Conservation (phyloP, 2,113 vertebrate genomes). For the Bungarus multicinctus region DNA sequence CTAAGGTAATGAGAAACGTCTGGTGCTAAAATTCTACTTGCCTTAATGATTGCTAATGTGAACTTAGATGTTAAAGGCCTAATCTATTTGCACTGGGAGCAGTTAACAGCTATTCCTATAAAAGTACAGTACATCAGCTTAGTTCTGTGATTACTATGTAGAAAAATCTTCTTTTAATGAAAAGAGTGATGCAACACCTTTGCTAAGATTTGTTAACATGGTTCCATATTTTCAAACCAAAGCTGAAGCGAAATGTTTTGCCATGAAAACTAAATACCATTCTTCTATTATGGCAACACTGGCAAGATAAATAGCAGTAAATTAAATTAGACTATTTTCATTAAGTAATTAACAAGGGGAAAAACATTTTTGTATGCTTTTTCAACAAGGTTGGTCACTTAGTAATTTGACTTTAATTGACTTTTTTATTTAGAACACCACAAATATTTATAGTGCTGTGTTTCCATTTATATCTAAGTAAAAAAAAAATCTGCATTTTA, state of each 20-base stretch:
- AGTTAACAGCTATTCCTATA: neutral
- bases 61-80: neutral
- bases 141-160: too few species aligned
- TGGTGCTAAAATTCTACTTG: accelerated
- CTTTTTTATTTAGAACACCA: neutral
- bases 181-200: neutral
- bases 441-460: neutral
- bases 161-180: neutral
- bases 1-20: neutral
- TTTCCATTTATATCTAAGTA: neutral
- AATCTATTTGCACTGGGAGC: neutral
- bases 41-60: neutral
- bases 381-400: neutral
- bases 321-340: neutral
- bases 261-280: neutral
- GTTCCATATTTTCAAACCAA: neutral
- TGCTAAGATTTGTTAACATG: neutral
- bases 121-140: accelerated
- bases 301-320: neutral
- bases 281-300: neutral
- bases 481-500: neutral
- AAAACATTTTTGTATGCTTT: neutral
- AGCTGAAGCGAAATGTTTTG: neutral
- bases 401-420: neutral
- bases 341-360: neutral